A percentile compares a stretch with the other conserved stretches of the same genome.
These are phyloP conservation scores for Plebejus melissa DNA, from an alignment of 2,888 invertebrate genomes.

Conservation along the genomic window DNA sequence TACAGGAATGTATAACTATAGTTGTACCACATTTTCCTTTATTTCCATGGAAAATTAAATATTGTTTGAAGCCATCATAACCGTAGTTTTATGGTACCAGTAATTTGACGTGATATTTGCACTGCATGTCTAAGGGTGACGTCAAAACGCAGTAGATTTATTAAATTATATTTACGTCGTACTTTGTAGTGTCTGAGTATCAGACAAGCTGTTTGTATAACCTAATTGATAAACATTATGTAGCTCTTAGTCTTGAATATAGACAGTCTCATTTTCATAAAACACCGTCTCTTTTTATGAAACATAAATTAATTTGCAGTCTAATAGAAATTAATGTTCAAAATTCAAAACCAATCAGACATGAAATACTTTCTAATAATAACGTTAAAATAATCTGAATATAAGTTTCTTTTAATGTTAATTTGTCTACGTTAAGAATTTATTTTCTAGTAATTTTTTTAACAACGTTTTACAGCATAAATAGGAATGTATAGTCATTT, in stretches of 20 bases:
- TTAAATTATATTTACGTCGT: neutral
- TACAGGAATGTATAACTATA: neutral
- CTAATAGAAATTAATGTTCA: too few species aligned
- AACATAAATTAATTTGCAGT: neutral
- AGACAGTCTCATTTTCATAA: neutral
- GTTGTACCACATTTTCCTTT: too few species aligned
- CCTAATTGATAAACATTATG: constrained; percentile 22
- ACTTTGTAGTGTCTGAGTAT: neutral
- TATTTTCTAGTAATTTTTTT: too few species aligned
- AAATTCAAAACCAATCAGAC: too few species aligned
- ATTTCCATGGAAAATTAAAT: too few species aligned
- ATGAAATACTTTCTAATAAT: too few species aligned
- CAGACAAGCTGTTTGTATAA: constrained; percentile 15
- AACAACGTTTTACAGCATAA: neutral
- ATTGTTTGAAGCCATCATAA: too few species aligned
- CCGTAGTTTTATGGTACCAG: too few species aligned
- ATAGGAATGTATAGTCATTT: neutral
- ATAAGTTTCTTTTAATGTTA: too few species aligned
- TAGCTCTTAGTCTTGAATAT: neutral
- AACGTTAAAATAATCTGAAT: too few species aligned
- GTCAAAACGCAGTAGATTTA: neutral
- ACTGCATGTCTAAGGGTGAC: neutral
- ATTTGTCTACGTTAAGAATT: too few species aligned
- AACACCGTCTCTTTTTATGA: neutral
- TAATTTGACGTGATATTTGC: too few species aligned